Evolutionary conservation across 2,888 invertebrate species (phyloP), one percentile per base, ranked within the genome.

Genomic region (Nephrotoma flavescens): DNA sequence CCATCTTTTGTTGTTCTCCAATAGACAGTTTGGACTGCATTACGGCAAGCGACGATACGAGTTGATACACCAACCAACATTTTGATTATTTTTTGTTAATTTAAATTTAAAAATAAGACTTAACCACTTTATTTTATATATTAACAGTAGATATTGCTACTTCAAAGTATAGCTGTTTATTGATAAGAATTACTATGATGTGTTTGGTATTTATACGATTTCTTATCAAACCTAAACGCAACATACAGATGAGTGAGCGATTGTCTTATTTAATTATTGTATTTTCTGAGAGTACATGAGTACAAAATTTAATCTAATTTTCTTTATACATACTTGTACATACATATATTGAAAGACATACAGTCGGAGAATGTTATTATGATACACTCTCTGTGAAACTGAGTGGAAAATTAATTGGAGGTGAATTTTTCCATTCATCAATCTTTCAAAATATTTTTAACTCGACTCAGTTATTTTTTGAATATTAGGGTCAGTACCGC

Each of bases 21-120:
- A 89, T 96, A 96, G 0, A 96, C 95, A 0, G 95, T 96, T 90
- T 96, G 95, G 41, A 95, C 93, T 0, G 95, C 95, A 89, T 95
- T 94, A 87, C 95, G 93, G 86, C 95, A 95, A 86, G 94, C 94
- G 88, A 96, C 94, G 90, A 94, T 95, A 87, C 96, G 94, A 31
- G 95, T 95, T 71, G 95, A 94, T 88, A 94, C 93, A 89, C 95
- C 95, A 88, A 96, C 94, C 90, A 96, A 90, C 89, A 92, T 92
- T 89, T 93, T 94, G 88, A 91, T 11, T 42, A 44, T 42, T 86
- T 86, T 85, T 15, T 15, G 9, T 6, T 86, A 19, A 19, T 83
- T 41, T 41, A 83, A 83, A 83, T 4, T 15, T 7, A 71, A 71
- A 6, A 83, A n/a, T 41, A 41, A 83, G 12, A 5, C 5, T n/a